Base-by-base conservation (phyloP, 2,113 vertebrate species). In the Drymodes brunneopygia region DNA sequence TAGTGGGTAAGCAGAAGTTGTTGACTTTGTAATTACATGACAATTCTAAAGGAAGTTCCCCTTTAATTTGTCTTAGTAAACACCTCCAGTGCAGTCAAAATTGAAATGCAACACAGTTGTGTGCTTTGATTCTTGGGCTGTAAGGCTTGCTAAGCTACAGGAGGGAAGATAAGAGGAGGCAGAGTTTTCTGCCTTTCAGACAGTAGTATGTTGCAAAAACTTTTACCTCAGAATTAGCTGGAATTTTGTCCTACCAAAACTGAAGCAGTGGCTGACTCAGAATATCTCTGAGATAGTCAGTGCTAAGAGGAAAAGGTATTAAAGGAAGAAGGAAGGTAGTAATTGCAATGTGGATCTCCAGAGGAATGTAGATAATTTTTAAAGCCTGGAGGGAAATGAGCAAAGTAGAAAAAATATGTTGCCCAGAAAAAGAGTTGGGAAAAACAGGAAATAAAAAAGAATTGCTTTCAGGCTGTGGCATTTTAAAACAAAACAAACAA, bases 11-110 rank as follows among this genome's bases (percentile, higher is more conserved):
- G 88, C 69, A 92, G 73, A 94, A 91, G 66, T 80, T 92, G 77
- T 94, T 96, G 96, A 95, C 92, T 96, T 94, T 87, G 56, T 95
- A 96, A 97, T 96, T 96, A 82, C 81, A 87, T 94, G 66, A 94
- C 96, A 96, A 94, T 96, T 96, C 94, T 82, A 70, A 94, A 87
- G 57, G 57, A 96, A 94, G 54, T 87, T 95, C 62, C 35, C 58
- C 38, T 92, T 96, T 87, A 92, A 94, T 96, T 92, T 89, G 29
- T 85, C 61, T 42, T 62, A 28, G 61, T 88, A 94, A 92, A 88
- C 85, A 85, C 70, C 83, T 95, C 53, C 53, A 69, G 3, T 61
- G 73, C 48, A 80, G 20, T 90, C 51, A 71, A 81, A 92, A 92
- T 83, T 90, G 25, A 93, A 94, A 96, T 86, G 51, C 62, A 83